These are phyloP conservation scores for Excalfactoria chinensis DNA, from an alignment of 2,113 vertebrate genomes.

Conservation along the genomic window DNA sequence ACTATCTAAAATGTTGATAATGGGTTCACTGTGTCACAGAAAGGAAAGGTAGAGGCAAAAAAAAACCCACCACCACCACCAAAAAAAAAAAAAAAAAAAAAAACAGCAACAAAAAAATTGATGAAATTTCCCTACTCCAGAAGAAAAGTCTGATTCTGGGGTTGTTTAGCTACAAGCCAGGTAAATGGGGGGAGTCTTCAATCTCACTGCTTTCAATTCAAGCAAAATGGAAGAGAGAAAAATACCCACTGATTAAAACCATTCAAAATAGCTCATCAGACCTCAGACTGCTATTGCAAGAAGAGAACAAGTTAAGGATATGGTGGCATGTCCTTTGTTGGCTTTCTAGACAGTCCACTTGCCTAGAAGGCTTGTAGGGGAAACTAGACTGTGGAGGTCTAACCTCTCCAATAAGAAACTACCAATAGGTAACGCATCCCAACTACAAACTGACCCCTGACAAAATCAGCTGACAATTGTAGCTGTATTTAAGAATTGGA, in stretches of 20 bases:
- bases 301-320: not conserved
- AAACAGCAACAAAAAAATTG: no score
- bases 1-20: not conserved
- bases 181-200: not conserved
- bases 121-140: not conserved
- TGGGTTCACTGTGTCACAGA: not conserved
- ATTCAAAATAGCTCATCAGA: not conserved
- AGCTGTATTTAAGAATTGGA: not conserved
- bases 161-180: not conserved
- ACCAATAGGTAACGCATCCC: not conserved
- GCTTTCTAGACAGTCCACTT: not conserved
- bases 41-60: not conserved
- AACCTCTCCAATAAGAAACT: not conserved
- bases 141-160: not conserved
- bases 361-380: not conserved
- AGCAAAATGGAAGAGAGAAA: not conserved
- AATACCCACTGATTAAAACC: not conserved
- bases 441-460: rapidly evolving
- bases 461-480: not conserved
- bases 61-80: no score
- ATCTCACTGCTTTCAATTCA: not conserved
- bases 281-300: not conserved
- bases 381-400: rapidly evolving
- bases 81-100: no score
- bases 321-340: not conserved